phyloP scores from a whole-genome alignment of 2,797 vertebrate species.

The Muscicapa comitata region DNA sequence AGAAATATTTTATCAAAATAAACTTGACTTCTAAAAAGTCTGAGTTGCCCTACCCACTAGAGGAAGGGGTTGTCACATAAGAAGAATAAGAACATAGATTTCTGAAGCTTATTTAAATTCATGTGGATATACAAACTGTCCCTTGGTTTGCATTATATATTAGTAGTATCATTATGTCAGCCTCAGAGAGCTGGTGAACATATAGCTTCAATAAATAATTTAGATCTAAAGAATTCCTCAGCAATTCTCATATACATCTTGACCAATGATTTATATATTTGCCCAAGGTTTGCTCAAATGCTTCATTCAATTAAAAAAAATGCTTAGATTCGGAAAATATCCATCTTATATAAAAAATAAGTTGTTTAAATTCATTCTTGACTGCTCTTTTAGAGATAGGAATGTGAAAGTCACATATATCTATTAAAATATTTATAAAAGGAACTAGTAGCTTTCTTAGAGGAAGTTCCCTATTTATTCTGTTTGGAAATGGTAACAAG shows the following conservation, averaged over 20 bases:
- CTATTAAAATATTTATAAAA: slow-evolving; percentile 38
- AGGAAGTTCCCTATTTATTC: slow-evolving; percentile 15
- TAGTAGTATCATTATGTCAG: not conserved
- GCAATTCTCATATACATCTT: not conserved
- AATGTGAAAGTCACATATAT: slow-evolving; percentile 7
- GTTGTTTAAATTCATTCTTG: not conserved
- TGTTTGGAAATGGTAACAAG: not conserved
- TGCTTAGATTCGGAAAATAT: not conserved
- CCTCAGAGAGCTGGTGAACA: not conserved
- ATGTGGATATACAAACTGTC: not conserved
- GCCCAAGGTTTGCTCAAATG: not conserved
- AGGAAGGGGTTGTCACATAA: not conserved
- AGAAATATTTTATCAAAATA: not conserved
- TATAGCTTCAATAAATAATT: not conserved
- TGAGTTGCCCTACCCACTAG: not conserved
- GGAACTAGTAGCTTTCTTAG: slow-evolving; percentile 12
- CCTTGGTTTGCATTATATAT: not conserved
- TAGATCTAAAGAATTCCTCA: not conserved
- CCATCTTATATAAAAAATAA: not conserved
- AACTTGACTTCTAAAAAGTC: not conserved
- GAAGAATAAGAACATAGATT: not conserved
- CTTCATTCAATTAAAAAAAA: not conserved
- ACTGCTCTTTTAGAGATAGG: not conserved
- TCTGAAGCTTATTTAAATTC: not conserved
- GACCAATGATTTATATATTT: not conserved